A percentile compares a stretch with the other conserved stretches of the same genome.
These are phyloP conservation scores for Gastrophysa polygoni DNA, from an alignment of 2,888 invertebrate genomes.

Conservation along the genomic window DNA sequence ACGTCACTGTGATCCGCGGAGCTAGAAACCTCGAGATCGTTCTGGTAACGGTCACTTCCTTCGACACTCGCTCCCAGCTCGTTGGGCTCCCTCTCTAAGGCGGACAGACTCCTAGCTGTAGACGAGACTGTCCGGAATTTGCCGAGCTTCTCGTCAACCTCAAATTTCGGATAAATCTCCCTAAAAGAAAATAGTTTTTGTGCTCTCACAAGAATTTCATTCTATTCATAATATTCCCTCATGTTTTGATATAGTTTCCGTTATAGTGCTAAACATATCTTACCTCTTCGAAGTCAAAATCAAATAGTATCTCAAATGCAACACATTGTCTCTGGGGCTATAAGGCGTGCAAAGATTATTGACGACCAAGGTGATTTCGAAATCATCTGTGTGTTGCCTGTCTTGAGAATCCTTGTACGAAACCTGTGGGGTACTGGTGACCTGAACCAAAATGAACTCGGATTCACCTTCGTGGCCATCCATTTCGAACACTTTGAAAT, in stretches of 20 bases:
- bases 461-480: slow-evolving; percentile 52
- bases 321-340: slow-evolving; percentile 48
- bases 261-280: too few relatives aligned
- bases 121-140: slow-evolving; percentile 67
- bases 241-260: too few relatives aligned
- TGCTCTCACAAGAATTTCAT: too few relatives aligned
- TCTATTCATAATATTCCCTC: not conserved
- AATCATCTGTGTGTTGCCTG: slow-evolving; percentile 67
- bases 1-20: slow-evolving; percentile 39
- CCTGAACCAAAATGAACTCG: slow-evolving; percentile 70
- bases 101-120: slow-evolving; percentile 44
- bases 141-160: slow-evolving; percentile 65
- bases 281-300: slow-evolving; percentile 66
- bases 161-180: slow-evolving; percentile 67
- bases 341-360: slow-evolving; percentile 61
- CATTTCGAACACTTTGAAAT: slow-evolving; percentile 72
- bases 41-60: slow-evolving; percentile 19
- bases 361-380: slow-evolving; percentile 71
- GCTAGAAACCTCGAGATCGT: slow-evolving; percentile 31
- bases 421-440: slow-evolving; percentile 63
- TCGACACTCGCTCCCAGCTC: slow-evolving; percentile 36
- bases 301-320: slow-evolving; percentile 66
- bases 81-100: slow-evolving; percentile 38
- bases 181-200: slow-evolving; percentile 50
- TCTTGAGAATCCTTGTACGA: slow-evolving; percentile 67